A percentile compares a stretch with the other conserved stretches of the same genome.
Conservation (phyloP, 2,113 vertebrate species). For the Aegotheles bennettii region DNA sequence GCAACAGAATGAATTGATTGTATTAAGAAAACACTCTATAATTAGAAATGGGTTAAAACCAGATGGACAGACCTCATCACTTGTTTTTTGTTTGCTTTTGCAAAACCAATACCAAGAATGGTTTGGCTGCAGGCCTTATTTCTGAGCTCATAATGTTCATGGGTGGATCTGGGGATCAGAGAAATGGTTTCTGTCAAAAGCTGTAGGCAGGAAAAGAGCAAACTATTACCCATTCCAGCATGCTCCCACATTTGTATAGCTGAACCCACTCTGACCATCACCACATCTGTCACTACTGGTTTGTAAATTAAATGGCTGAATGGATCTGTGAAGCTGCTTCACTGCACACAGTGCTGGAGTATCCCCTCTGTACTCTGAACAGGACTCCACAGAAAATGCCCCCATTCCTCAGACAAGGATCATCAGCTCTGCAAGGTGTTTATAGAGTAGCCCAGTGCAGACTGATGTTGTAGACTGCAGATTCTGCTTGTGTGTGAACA, state of each 20-base stretch:
- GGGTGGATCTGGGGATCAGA: slow-evolving; percentile 28
- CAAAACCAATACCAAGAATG: slow-evolving; percentile 55
- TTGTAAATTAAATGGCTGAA: not conserved
- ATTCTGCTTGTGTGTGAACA: not conserved
- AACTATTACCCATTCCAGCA: not conserved
- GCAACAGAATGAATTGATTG: not conserved
- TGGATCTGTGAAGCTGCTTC: not conserved
- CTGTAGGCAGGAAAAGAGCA: slow-evolving; percentile 5
- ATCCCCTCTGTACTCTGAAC: not conserved
- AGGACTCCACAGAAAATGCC: not conserved
- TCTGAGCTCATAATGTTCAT: slow-evolving; percentile 48
- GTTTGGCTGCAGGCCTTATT: slow-evolving; percentile 35
- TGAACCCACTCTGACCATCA: not conserved
- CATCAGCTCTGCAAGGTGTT: not conserved
- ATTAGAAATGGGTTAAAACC: slow-evolving; percentile 42
- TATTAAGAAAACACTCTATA: slow-evolving; percentile 5
- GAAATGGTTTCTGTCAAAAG: slow-evolving; percentile 43
- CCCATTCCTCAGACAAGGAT: not conserved
- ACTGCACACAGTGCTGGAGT: not conserved
- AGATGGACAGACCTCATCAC: slow-evolving; percentile 29
- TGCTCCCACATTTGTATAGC: not conserved
- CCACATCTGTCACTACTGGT: not conserved
- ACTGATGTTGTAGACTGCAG: not conserved
- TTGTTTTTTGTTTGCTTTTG: slow-evolving; percentile 59
- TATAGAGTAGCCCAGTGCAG: not conserved